phyloP scores from a whole-genome alignment of 2,113 vertebrate species.

The Gnathonemus longibarbis region DNA sequence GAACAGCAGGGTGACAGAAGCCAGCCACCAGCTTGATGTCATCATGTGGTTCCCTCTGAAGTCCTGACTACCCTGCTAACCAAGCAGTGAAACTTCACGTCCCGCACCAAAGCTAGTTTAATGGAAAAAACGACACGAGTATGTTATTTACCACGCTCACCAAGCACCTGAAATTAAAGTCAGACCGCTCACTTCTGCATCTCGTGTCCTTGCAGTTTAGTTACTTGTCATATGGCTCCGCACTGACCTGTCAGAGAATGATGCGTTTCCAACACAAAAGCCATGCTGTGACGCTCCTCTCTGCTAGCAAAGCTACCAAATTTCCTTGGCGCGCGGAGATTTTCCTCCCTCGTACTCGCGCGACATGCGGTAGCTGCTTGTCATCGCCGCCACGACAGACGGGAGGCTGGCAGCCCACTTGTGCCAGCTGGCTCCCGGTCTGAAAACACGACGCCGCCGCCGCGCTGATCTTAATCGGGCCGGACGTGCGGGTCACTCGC shows the following conservation, averaged over 20 bases:
- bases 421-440: constrained; percentile 62
- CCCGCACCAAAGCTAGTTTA: not conserved
- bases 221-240: not conserved
- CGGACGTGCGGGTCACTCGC: constrained; percentile 56
- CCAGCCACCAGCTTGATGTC: constrained; percentile 15
- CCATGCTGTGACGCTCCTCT: constrained; percentile 1
- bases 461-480: not conserved
- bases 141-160: not conserved
- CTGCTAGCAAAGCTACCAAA: constrained; percentile 35
- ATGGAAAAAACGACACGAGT: not conserved
- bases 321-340: constrained; percentile 48
- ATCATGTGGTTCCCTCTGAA: not conserved
- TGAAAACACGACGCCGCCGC: constrained; percentile 64
- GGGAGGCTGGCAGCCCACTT: constrained; percentile 51
- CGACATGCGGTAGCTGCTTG: constrained; percentile 52
- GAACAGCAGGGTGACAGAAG: constrained; percentile 9
- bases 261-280: not conserved
- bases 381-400: constrained; percentile 60
- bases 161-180: not conserved
- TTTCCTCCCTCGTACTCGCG: constrained; percentile 48
- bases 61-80: not conserved
- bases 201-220: not conserved
- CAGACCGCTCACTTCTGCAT: not conserved
- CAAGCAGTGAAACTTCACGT: not conserved
- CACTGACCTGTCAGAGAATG: not conserved